Evolutionary conservation across 2,888 invertebrate genomes (phyloP), one percentile per base, ranked within the genome.

Genomic region (Thymelicus acteon): DNA sequence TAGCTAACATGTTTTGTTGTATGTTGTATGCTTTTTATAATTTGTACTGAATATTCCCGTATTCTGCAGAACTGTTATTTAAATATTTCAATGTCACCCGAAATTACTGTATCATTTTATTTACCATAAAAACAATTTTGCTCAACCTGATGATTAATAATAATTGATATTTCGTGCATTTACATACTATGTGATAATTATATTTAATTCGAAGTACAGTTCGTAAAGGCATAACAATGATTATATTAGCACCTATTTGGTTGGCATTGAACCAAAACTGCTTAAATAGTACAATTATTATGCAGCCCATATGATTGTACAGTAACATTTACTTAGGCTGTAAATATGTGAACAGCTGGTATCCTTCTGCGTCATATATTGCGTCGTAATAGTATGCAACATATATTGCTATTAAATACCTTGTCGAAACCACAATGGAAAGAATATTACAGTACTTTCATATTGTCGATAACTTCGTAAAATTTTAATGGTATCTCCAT

Each of bases 251-350:
- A 54, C 24, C 24, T 54, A 54, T 7, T 54, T 54, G 4, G 24
- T 64, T 64, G 64, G 12, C 64, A 64, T 57, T 65, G 65, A 57
- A 31, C 7, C 19, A 47, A 57, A 57, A 44, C 31, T 57, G 65
- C 57, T 57, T 65, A 57, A 57, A 65, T 65, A 57, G 44, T 13
- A 57, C 57, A 57, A 65, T 65, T 54, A 64, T 54, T 40, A 44
- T 54, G 24, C 54, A 54, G 24, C 54, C 24, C 31, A 0, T 24
- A 54, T 24, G 4, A 10, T 31, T 24, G 5, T 54, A 54, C 12
- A 24, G 24, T 24, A 4, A 24, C n/a, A 47, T 65, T 65, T 57
- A 57, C 65, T 31, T 39, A 44, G 13, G 13, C 37, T 52, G 19
- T 52, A 39, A 12, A 7, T 67, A 49, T 67, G 7, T 67, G 13